phyloP scores from a whole-genome alignment of 2,113 vertebrate species.

The Cynocephalus volans region DNA sequence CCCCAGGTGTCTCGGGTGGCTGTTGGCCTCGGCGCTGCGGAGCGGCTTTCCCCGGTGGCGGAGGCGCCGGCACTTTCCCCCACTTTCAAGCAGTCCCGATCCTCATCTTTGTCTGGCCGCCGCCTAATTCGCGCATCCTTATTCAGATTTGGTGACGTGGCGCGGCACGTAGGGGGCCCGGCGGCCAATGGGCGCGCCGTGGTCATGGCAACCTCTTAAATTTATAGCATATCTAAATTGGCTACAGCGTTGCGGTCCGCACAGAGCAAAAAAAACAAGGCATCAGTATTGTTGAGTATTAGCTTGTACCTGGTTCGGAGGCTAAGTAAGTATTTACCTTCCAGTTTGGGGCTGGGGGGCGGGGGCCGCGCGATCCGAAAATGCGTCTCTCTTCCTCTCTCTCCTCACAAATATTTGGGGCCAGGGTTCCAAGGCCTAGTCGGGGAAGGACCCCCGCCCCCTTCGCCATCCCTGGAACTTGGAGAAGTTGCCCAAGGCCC shows the following conservation, averaged over 20 bases:
- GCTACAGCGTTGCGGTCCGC: conserved; percentile 89
- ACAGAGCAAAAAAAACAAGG: conserved; percentile 91
- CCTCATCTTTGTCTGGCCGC: conserved; percentile 94
- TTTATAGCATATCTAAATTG: conserved; percentile 95
- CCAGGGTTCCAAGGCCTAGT: conserved; percentile 64
- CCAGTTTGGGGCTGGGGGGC: conserved; percentile 75
- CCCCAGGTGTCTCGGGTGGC: conserved; percentile 57
- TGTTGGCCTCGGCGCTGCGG: conserved; percentile 61
- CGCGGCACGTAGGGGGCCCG: conserved; percentile 87
- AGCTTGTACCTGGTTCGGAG: conserved; percentile 88
- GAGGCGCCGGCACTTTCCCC: conserved; percentile 89
- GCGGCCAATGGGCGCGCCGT: conserved; percentile 93
- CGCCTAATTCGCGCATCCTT: conserved; percentile 95
- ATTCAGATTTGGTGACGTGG: conserved; percentile 96
- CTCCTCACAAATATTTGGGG: not conserved
- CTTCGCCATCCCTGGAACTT: conserved; percentile 58
- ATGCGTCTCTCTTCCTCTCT: conserved; percentile 7
- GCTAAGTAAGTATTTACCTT: conserved; percentile 88
- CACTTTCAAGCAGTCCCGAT: conserved; percentile 94
- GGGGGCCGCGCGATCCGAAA: conserved; percentile 45
- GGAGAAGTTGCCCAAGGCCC: conserved; percentile 63
- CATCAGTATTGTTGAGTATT: conserved; percentile 90
- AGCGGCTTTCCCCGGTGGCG: conserved; percentile 82
- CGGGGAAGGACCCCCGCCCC: not conserved
- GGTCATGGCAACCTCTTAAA: conserved; percentile 95